Percentiles rank a stretch among this genome's conserved stretches.
Conservation (phyloP, 2,888 invertebrate species). For the Aphodius sticticus region DNA sequence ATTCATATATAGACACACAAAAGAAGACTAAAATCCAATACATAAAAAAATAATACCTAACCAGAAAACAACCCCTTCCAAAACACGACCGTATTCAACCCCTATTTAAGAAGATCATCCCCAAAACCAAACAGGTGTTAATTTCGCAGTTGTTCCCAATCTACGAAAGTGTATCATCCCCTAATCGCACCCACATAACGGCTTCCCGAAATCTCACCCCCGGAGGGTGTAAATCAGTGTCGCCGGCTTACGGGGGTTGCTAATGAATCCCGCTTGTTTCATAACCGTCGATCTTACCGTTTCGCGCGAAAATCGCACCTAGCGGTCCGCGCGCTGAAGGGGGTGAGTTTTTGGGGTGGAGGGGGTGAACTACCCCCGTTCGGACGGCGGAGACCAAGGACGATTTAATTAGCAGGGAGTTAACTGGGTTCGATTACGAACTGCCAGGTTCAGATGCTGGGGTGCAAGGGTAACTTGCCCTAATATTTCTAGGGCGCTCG, state of each 20-base stretch:
- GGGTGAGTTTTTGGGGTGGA: not conserved
- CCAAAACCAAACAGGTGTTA: not conserved
- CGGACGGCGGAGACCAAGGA: constrained; percentile 29
- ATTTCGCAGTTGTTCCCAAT: not conserved
- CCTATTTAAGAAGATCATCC: not conserved
- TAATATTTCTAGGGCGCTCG: not conserved
- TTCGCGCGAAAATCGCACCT: not conserved
- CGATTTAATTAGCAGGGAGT: constrained; percentile 48
- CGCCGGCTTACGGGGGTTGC: not conserved
- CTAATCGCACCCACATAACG: not conserved
- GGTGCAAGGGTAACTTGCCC: constrained; percentile 39
- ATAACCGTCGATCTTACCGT: not conserved
- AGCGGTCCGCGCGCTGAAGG: no score
- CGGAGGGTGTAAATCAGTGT: not conserved
- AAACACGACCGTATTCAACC: not conserved
- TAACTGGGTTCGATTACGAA: constrained; percentile 44
- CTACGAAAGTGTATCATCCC: not conserved
- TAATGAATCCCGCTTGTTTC: not conserved
- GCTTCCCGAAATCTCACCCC: not conserved
- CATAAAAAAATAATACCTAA: no score
- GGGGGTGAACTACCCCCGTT: not conserved
- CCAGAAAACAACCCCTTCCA: not conserved
- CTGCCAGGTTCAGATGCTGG: constrained; percentile 39
- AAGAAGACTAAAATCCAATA: not conserved
- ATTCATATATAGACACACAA: not conserved